These are phyloP conservation scores for Rhyzopertha dominica DNA, from an alignment of 1,140 invertebrate species.

Conservation along the genomic window DNA sequence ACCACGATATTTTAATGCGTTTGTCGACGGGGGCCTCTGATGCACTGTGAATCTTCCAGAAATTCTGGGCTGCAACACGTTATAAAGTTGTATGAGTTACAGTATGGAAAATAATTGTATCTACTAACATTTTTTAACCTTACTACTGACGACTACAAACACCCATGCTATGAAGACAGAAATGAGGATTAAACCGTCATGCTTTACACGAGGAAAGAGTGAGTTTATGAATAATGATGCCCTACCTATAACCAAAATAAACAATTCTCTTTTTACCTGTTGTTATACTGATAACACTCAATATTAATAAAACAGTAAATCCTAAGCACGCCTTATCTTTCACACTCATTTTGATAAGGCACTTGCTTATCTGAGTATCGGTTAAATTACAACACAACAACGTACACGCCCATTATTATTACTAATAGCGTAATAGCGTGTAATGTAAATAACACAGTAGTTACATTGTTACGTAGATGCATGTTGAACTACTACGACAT, in stretches of 20 bases:
- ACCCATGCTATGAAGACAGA: not conserved
- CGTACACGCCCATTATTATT: too few species aligned
- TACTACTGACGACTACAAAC: slow-evolving; percentile 9
- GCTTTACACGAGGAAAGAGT: not conserved
- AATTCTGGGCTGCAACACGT: slow-evolving; percentile 28
- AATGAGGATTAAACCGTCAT: not conserved
- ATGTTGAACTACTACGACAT: too few species aligned
- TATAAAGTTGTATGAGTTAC: not conserved
- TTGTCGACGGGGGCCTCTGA: slow-evolving; percentile 17
- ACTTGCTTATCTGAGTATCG: too few species aligned
- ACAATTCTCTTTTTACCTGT: slow-evolving; percentile 20
- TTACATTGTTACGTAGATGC: too few species aligned
- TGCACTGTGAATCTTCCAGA: slow-evolving; percentile 29
- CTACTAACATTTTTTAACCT: slow-evolving; percentile 15
- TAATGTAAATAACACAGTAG: too few species aligned
- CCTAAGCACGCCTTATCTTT: slow-evolving; percentile 12
- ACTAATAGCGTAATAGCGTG: too few species aligned
- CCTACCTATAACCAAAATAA: not conserved
- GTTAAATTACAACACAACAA: too few species aligned
- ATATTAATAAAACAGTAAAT: slow-evolving; percentile 12
- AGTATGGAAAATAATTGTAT: slow-evolving; percentile 2
- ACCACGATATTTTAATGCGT: slow-evolving; percentile 57
- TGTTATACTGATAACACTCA: slow-evolving; percentile 16
- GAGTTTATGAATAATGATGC: not conserved
- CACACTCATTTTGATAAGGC: slow-evolving; percentile 18